These are phyloP conservation scores for Pseudoips prasinana DNA, from an alignment of 2,888 invertebrate species.

Conservation along the genomic window DNA sequence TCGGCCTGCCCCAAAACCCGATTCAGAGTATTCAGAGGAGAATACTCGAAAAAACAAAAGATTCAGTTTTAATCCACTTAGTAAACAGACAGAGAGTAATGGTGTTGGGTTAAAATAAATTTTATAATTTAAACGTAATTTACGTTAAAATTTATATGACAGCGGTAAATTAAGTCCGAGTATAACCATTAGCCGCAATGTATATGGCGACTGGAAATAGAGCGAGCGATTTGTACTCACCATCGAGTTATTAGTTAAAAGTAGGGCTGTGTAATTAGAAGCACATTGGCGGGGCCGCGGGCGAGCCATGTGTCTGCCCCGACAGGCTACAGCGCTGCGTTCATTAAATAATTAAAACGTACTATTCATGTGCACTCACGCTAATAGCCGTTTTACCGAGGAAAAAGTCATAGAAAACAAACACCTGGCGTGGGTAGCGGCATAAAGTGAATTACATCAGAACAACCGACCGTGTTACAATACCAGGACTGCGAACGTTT, in stretches of 20 bases:
- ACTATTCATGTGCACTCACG: slow-evolving; percentile 41
- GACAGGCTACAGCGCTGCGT: slow-evolving; percentile 25
- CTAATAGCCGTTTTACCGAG: slow-evolving; percentile 41
- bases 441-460: slow-evolving; percentile 39
- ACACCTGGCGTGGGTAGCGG: slow-evolving; percentile 34
- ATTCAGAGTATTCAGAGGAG: slow-evolving; percentile 19
- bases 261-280: slow-evolving; percentile 66
- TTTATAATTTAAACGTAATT: too few relatives aligned
- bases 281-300: slow-evolving; percentile 51
- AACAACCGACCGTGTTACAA: slow-evolving; percentile 36
- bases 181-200: slow-evolving; percentile 10
- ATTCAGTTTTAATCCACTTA: slow-evolving; percentile 24
- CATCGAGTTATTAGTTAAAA: slow-evolving; percentile 60
- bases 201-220: slow-evolving; percentile 50
- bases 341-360: slow-evolving; percentile 60
- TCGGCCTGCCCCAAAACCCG: slow-evolving; percentile 23
- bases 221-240: slow-evolving; percentile 55
- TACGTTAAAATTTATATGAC: slow-evolving; percentile 20
- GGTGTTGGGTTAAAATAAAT: slow-evolving; percentile 1
- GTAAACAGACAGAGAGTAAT: slow-evolving; percentile 22
- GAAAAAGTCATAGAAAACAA: slow-evolving; percentile 41
- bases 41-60: slow-evolving; percentile 27
- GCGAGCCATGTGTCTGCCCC: slow-evolving; percentile 42
- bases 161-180: too few relatives aligned
- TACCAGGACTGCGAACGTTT: slow-evolving; percentile 30